Conservation (phyloP, 2,888 invertebrate species). For the Polydrusus cervinus region DNA sequence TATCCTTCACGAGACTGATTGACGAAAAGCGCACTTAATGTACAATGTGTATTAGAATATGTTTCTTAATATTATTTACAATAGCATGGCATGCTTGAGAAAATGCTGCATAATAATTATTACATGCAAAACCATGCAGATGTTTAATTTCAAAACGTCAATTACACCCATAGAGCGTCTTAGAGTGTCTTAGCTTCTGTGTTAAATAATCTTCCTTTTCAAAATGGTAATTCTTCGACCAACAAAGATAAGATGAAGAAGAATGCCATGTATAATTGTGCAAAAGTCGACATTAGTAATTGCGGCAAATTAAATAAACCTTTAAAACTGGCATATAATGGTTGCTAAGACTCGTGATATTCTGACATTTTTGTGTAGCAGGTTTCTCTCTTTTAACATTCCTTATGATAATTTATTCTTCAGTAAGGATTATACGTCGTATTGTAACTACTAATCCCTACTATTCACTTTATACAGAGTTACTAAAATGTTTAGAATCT, state of each 20-base stretch:
- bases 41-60: no score
- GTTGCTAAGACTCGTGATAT: conserved; percentile 53
- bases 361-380: conserved; percentile 49
- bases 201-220: conserved; percentile 8
- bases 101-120: not conserved
- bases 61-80: no score
- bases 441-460: not conserved
- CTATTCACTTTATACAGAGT: not conserved
- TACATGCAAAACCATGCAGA: not conserved
- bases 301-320: conserved; percentile 58
- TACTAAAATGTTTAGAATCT: not conserved
- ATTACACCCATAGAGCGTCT: conserved; percentile 1
- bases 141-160: conserved; percentile 16
- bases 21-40: no score
- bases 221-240: conserved; percentile 43
- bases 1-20: no score
- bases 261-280: conserved; percentile 51
- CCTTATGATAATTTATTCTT: conserved; percentile 18
- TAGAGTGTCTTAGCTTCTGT: conserved; percentile 37
- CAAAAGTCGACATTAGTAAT: conserved; percentile 53
- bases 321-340: conserved; percentile 48
- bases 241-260: conserved; percentile 51
- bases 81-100: no score
- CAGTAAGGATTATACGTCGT: not conserved
- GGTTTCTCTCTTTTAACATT: conserved; percentile 26